These are phyloP conservation scores for Protophormia terraenovae DNA, from an alignment of 2,888 invertebrate genomes.

Conservation along the genomic window DNA sequence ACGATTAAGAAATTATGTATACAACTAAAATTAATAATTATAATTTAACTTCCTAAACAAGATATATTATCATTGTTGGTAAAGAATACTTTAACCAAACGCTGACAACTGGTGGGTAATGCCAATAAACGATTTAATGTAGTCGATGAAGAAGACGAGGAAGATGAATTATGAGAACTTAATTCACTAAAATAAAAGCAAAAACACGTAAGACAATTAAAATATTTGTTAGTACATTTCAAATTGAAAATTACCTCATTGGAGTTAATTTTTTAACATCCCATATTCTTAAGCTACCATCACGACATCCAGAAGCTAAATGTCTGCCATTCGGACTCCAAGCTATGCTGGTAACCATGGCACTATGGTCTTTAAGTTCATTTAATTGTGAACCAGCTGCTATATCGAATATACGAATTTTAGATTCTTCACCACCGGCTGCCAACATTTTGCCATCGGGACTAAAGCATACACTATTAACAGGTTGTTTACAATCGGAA, in stretches of 20 bases:
- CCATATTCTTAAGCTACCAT: conserved; percentile 86
- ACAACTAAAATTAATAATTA: not conserved
- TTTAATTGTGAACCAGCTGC: conserved; percentile 83
- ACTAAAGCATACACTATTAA: conserved; percentile 91
- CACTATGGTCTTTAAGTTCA: conserved; percentile 84
- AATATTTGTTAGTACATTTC: not conserved
- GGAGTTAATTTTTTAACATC: conserved; percentile 81
- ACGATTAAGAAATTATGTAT: conserved; percentile 11
- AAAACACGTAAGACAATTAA: not conserved
- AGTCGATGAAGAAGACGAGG: conserved; percentile 72
- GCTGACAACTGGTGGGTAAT: conserved; percentile 76
- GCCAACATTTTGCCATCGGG: conserved; percentile 92
- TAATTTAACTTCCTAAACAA: conserved; percentile 76
- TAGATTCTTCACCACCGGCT: conserved; percentile 88
- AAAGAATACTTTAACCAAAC: conserved; percentile 78
- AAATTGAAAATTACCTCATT: conserved; percentile 69
- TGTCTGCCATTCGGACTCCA: conserved; percentile 84
- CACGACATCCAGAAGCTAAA: conserved; percentile 86
- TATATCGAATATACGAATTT: conserved; percentile 86
- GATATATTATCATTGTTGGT: conserved; percentile 76
- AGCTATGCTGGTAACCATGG: conserved; percentile 83
- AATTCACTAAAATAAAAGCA: conserved; percentile 70
- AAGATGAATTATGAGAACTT: conserved; percentile 65
- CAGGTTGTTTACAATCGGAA: conserved; percentile 88
- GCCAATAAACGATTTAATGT: conserved; percentile 76